Conservation (phyloP, 2,113 vertebrate species). For the Hucho hucho region DNA sequence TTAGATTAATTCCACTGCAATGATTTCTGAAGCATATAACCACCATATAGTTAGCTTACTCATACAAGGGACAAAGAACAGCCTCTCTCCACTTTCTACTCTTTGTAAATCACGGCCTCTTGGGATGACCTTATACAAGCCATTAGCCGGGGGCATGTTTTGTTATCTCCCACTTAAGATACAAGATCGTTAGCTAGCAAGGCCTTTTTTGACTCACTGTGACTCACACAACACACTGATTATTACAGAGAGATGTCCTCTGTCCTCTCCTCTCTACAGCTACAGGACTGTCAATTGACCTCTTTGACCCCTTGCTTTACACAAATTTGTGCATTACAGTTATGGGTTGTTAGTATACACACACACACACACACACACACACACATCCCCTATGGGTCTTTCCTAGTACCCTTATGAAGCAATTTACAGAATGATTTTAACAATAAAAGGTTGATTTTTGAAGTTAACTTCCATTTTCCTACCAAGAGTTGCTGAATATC, state of each 20-base stretch:
- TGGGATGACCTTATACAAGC: slow-evolving; percentile 8
- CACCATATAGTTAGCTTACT: not conserved
- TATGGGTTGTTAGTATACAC: too few relatives aligned
- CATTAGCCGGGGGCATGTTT: slow-evolving; percentile 11
- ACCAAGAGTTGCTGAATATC: too few relatives aligned
- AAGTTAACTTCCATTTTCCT: too few relatives aligned
- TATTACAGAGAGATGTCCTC: not conserved
- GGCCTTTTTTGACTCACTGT: not conserved
- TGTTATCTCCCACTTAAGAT: not conserved
- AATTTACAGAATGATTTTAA: too few relatives aligned
- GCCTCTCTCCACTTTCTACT: not conserved
- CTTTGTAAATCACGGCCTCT: not conserved
- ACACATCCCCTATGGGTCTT: too few relatives aligned
- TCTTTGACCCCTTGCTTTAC: too few relatives aligned
- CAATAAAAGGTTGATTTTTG: too few relatives aligned
- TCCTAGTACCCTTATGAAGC: too few relatives aligned
- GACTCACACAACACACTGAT: not conserved
- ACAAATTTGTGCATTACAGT: too few relatives aligned
- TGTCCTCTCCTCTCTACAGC: not conserved
- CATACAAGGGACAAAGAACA: not conserved
- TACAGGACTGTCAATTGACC: not conserved
- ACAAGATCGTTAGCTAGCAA: not conserved
- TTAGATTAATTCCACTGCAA: too few relatives aligned
- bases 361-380: too few relatives aligned
- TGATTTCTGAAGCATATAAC: not conserved